A percentile compares a stretch with the other conserved stretches of the same genome.
phyloP scores from a whole-genome alignment of 2,888 invertebrate species.

The Zele albiditarsus region DNA sequence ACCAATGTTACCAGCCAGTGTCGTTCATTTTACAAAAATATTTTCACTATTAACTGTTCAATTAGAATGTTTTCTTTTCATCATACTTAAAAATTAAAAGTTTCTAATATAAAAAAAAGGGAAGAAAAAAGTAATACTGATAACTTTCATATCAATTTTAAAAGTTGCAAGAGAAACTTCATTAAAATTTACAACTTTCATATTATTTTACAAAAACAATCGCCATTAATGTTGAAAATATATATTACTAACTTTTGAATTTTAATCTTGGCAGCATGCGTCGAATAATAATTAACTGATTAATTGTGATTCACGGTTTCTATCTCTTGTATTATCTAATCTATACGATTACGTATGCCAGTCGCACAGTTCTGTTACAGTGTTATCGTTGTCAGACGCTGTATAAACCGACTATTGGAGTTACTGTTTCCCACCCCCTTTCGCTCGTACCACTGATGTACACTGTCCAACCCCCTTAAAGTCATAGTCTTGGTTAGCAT shows the following conservation, averaged over 20 bases:
- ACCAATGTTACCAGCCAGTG: too few relatives aligned
- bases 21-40: too few relatives aligned
- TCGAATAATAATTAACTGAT: conserved; percentile 41
- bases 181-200: background rate
- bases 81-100: too few relatives aligned
- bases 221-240: background rate
- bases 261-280: background rate
- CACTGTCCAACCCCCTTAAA: background rate
- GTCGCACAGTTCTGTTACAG: conserved; percentile 23
- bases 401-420: conserved; percentile 3
- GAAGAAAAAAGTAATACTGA: too few relatives aligned
- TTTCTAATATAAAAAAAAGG: too few relatives aligned
- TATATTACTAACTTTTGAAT: background rate
- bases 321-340: background rate
- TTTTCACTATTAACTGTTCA: too few relatives aligned
- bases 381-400: conserved; percentile 9
- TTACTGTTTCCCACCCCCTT: background rate
- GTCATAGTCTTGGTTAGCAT: background rate
- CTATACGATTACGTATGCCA: conserved; percentile 21
- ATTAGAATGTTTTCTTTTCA: too few relatives aligned
- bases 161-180: too few relatives aligned
- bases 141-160: too few relatives aligned
- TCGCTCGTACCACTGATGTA: background rate
- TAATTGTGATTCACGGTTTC: conserved; percentile 27
- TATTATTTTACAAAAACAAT: background rate